A percentile compares a stretch with the other conserved stretches of the same genome.
These are phyloP conservation scores for Danionella dracula DNA, from an alignment of 2,797 vertebrate species.

Conservation along the genomic window DNA sequence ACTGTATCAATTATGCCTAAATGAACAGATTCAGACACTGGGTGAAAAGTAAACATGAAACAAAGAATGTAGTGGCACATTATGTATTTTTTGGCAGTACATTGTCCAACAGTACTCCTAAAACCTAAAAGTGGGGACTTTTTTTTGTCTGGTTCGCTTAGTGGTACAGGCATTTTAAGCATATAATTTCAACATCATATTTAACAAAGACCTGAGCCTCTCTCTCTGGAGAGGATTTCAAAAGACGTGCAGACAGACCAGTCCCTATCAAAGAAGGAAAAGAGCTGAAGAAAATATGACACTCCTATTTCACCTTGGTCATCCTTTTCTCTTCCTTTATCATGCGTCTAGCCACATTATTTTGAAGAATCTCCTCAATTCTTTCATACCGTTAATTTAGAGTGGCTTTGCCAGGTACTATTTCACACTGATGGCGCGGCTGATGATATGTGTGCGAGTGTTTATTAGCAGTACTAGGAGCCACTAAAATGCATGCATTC, in stretches of 20 bases:
- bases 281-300: conserved; percentile 42
- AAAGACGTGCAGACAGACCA: conserved; percentile 28
- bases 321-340: conserved; percentile 43
- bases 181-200: background rate
- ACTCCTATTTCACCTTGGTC: conserved; percentile 46
- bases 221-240: conserved; percentile 40
- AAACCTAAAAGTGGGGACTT: too few species aligned
- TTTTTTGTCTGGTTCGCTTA: too few species aligned
- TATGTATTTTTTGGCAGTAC: too few species aligned
- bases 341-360: conserved; percentile 42
- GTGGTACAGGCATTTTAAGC: too few species aligned
- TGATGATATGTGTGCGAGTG: conserved; percentile 40
- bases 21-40: too few species aligned
- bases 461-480: conserved; percentile 38
- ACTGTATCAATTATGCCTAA: too few species aligned
- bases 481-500: conserved; percentile 34
- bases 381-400: conserved; percentile 48
- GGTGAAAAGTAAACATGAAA: too few species aligned
- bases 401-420: conserved; percentile 35
- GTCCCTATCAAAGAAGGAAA: conserved; percentile 27
- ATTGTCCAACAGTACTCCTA: too few species aligned
- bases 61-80: too few species aligned
- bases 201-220: conserved; percentile 10
- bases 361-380: conserved; percentile 53
- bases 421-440: conserved; percentile 45